A percentile compares a stretch with the other conserved stretches of the same genome.
phyloP scores from a whole-genome alignment of 1,140 invertebrate genomes.

The Megalopta genalis region DNA sequence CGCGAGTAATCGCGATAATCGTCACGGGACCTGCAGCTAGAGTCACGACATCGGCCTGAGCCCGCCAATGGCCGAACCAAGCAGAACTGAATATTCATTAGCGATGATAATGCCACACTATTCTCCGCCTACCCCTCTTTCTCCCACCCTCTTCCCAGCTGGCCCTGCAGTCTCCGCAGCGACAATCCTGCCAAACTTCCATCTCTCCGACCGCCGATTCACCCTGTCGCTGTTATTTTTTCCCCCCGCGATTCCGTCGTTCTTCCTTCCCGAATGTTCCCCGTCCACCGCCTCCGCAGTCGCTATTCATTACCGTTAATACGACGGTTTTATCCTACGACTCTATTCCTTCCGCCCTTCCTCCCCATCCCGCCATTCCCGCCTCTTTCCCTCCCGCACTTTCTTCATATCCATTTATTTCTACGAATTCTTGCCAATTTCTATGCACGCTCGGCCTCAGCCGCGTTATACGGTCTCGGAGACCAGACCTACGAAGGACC shows the following conservation, averaged over 20 bases:
- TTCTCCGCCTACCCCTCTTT: conserved; percentile 2
- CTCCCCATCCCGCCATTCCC: no score
- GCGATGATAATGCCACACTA: conserved; percentile 75
- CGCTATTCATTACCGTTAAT: conserved; percentile 32
- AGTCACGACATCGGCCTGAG: conserved; percentile 65
- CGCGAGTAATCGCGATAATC: conserved; percentile 63
- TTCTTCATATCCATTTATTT: conserved; percentile 36
- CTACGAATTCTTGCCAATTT: conserved; percentile 11
- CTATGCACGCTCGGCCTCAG: not conserved
- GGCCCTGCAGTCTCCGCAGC: conserved; percentile 7
- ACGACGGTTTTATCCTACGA: conserved; percentile 5
- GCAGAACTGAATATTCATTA: conserved; percentile 77
- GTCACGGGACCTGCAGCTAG: conserved; percentile 56
- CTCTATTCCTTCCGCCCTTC: not conserved
- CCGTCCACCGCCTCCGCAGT: not conserved
- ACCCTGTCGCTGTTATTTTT: conserved; percentile 27
- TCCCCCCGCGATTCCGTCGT: conserved; percentile 3
- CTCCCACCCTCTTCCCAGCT: not conserved
- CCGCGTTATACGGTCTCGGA: no score
- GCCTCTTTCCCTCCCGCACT: not conserved
- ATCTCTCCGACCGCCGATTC: conserved; percentile 7
- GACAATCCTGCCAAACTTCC: conserved; percentile 12
- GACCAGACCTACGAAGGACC: conserved; percentile 9
- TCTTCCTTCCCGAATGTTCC: not conserved
- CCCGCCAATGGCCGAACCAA: conserved; percentile 67